phyloP scores from a whole-genome alignment of 2,888 invertebrate species.

The Tolmerus cingulatus region DNA sequence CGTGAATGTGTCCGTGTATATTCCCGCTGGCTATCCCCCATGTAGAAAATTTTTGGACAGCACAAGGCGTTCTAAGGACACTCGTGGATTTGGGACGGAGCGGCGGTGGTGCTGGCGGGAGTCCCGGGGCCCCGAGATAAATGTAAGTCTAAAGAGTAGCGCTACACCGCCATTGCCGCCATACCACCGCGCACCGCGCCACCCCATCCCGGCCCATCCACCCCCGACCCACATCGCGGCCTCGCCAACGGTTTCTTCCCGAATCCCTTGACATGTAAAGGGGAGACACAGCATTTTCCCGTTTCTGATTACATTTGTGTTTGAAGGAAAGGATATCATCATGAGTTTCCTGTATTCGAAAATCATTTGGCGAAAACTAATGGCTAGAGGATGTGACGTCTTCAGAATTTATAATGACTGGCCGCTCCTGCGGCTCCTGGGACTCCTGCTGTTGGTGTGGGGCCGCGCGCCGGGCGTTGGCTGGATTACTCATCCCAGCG shows the following conservation, averaged over 20 bases:
- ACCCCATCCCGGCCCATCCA: neutral
- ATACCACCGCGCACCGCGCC: neutral
- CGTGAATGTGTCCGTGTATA: slow-evolving; percentile 45
- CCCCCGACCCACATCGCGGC: neutral
- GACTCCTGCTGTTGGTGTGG: neutral
- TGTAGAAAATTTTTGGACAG: slow-evolving; percentile 45
- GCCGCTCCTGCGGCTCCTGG: neutral
- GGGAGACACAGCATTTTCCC: slow-evolving; percentile 29
- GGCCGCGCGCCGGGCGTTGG: neutral
- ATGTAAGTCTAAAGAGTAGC: slow-evolving; percentile 41
- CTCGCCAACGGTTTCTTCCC: neutral
- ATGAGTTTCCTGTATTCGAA: slow-evolving; percentile 47
- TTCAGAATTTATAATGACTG: slow-evolving; percentile 44
- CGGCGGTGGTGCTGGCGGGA: neutral
- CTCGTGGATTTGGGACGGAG: neutral
- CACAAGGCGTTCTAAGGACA: slow-evolving; percentile 22
- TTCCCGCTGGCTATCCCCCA: slow-evolving; percentile 43
- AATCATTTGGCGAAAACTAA: slow-evolving; percentile 49
- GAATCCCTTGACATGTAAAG: slow-evolving; percentile 37
- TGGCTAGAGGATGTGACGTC: slow-evolving; percentile 46
- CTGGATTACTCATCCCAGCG: neutral
- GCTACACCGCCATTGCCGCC: slow-evolving; percentile 18
- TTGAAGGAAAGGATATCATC: slow-evolving; percentile 47
- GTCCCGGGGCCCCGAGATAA: neutral
- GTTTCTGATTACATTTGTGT: slow-evolving; percentile 44